Conservation (phyloP, 2,888 invertebrate genomes). For the Harpalus rufipes region DNA sequence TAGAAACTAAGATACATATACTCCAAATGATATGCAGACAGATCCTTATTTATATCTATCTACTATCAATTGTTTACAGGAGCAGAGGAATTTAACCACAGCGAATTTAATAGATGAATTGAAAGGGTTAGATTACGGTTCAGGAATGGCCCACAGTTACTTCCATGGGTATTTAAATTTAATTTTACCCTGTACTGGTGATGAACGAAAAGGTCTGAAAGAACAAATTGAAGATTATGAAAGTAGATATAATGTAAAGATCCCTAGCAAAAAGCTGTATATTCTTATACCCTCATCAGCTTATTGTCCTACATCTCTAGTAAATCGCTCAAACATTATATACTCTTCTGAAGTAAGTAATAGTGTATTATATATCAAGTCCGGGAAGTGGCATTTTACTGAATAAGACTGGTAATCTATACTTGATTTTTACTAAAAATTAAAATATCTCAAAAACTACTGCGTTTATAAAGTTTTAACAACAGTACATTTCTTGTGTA, state of each 20-base stretch:
- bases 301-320: conserved; percentile 79
- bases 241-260: conserved; percentile 76
- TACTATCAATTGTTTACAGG: conserved; percentile 70
- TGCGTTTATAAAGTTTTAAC: too few relatives aligned
- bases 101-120: conserved; percentile 73
- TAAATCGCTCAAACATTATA: conserved; percentile 70
- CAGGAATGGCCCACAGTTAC: conserved; percentile 83
- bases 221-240: conserved; percentile 77
- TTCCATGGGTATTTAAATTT: conserved; percentile 83
- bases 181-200: conserved; percentile 78
- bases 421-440: too few relatives aligned
- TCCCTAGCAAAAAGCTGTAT: conserved; percentile 81
- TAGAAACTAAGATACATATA: too few relatives aligned
- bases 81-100: conserved; percentile 71
- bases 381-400: too few relatives aligned
- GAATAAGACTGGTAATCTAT: too few relatives aligned
- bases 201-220: conserved; percentile 74
- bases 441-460: too few relatives aligned
- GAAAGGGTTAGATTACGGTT: conserved; percentile 80
- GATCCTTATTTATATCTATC: too few relatives aligned
- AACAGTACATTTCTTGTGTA: too few relatives aligned
- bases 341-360: conserved; percentile 77
- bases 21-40: too few relatives aligned
- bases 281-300: conserved; percentile 82
- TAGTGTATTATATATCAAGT: background rate